A percentile compares a stretch with the other conserved stretches of the same genome.
phyloP scores from a whole-genome alignment of 2,888 invertebrate genomes.

The Macrophya alboannulata region DNA sequence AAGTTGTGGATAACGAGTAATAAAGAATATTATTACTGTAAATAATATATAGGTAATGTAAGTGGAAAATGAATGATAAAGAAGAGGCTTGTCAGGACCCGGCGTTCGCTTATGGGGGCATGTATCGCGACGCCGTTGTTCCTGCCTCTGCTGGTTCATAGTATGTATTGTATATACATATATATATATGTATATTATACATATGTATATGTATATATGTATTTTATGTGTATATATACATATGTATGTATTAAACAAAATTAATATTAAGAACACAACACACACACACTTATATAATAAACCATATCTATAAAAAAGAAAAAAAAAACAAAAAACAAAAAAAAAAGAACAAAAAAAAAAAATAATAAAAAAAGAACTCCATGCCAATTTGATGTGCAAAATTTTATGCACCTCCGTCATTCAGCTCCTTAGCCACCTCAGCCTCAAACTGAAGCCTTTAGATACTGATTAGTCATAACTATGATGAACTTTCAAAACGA shows the following conservation, averaged over 20 bases:
- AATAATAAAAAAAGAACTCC: slow-evolving; percentile 71
- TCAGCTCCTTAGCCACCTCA: neutral
- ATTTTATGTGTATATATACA: slow-evolving; percentile 66
- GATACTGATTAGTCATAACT: neutral
- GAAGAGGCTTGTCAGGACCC: slow-evolving; percentile 56
- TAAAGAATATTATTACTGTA: slow-evolving; percentile 66
- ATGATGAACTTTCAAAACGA: neutral
- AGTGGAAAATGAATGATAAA: slow-evolving; percentile 48
- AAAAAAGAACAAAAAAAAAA: slow-evolving; percentile 65
- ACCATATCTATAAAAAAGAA: slow-evolving; percentile 73
- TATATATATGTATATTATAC: slow-evolving; percentile 67
- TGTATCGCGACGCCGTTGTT: slow-evolving; percentile 44
- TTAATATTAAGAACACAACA: slow-evolving; percentile 65
- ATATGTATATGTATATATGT: slow-evolving; percentile 59
- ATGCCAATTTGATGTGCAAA: slow-evolving; percentile 64
- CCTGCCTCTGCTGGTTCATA: slow-evolving; percentile 53
- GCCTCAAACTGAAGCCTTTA: neutral
- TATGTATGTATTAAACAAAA: slow-evolving; percentile 69
- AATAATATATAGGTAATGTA: slow-evolving; percentile 64
- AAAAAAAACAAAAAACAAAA: slow-evolving; percentile 69
- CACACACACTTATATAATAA: slow-evolving; percentile 74
- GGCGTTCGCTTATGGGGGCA: slow-evolving; percentile 48
- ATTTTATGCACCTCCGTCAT: neutral
- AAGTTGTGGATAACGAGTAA: slow-evolving; percentile 70
- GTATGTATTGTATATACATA: slow-evolving; percentile 66